Evolutionary conservation across 2,888 invertebrate species (phyloP), one percentile per base, ranked within the genome.

Genomic region (Aromia moschata): DNA sequence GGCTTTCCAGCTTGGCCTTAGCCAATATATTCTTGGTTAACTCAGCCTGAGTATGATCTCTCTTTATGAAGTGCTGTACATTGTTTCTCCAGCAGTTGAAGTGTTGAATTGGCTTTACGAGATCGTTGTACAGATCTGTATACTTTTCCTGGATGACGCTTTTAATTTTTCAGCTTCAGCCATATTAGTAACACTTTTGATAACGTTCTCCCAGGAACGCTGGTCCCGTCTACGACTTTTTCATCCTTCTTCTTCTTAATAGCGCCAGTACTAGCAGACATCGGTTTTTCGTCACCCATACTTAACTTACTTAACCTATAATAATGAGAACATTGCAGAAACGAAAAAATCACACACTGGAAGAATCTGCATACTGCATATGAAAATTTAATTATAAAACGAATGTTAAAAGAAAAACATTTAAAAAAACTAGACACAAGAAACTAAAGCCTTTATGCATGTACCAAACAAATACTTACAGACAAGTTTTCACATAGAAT

Each of bases 1-100:
- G 84, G 76, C 90, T 92, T 79, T 97, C 96, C 68, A 98, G 81
- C 74, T 93, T 90, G 17, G 91, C 90, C 65, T 92, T 89, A 43
- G 93, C 88, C 43, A 94, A 84, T 49, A 94, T 85, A 45, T 89
- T 88, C 80, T 93, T 94, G 68, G 91, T 92, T 63, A 91, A 88
- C 73, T 96, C 96, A 47, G 88, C 84, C 74, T 93, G 92, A 43
- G 92, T 78, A 69, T 90, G 89, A 67, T 95, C 94, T 93, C 73
- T 95, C 94, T 65, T 89, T 87, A 41, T 86, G 80, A 14, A 89
- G 76, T 62, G 86, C 74, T 14, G 84, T 81, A 58, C 85, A 80
- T 53, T 86, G 83, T 30, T 65, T 72, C 30, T 69, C 66, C 11
- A 66, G 40, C 11, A 58, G 55, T 54, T 71, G 68, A 40, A 67